Percentiles rank a stretch among this genome's conserved stretches.
Conservation (phyloP, 2,113 vertebrate species). For the Saguinus imperator region DNA sequence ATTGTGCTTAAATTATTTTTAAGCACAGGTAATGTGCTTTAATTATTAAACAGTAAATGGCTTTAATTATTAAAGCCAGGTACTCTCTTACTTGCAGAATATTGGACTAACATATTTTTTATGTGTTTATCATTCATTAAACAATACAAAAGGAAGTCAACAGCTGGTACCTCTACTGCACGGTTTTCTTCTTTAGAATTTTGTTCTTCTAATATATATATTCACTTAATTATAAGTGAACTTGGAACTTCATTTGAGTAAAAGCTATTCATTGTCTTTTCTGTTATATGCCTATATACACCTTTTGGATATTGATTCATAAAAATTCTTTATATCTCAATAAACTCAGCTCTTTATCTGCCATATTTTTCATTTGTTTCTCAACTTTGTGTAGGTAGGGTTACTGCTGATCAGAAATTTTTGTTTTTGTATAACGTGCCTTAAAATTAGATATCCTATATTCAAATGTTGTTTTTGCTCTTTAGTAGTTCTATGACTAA, state of each 20-base stretch:
- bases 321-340: conserved; percentile 6
- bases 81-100: background rate
- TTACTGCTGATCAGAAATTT: background rate
- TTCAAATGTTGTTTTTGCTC: conserved; percentile 1
- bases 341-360: background rate
- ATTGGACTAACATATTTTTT: background rate
- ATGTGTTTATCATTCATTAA: background rate
- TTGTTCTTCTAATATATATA: background rate
- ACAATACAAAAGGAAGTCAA: background rate
- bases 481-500: background rate
- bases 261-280: background rate
- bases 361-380: background rate
- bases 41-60: too few relatives aligned
- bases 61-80: background rate
- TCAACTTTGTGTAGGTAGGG: background rate
- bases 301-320: background rate
- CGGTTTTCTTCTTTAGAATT: background rate
- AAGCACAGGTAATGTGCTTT: too few relatives aligned
- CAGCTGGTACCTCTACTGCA: too few relatives aligned
- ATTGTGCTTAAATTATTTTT: background rate
- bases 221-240: background rate
- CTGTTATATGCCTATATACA: background rate
- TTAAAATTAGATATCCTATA: background rate
- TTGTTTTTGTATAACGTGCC: background rate
- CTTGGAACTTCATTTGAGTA: background rate